A percentile compares a stretch with the other conserved stretches of the same genome.
Conservation (phyloP, 1,140 invertebrate genomes). For the Hylaeus anthracinus region DNA sequence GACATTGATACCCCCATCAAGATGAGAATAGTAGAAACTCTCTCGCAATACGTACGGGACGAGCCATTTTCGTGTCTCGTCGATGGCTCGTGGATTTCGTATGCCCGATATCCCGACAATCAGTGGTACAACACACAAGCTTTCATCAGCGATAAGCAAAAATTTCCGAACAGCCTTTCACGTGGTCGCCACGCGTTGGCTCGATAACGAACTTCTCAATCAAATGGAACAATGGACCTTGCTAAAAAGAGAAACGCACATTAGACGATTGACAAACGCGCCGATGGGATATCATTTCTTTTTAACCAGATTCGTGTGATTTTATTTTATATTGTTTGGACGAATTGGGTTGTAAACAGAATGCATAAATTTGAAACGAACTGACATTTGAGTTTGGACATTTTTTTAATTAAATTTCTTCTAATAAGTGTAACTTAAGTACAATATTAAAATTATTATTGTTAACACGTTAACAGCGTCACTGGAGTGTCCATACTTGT, state of each 20-base stretch:
- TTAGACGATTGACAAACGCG: too few species aligned
- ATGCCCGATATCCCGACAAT: neutral
- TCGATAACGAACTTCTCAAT: neutral
- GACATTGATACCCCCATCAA: neutral
- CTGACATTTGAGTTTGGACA: neutral
- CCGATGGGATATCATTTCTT: too few species aligned
- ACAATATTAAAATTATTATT: neutral
- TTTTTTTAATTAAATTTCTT: neutral
- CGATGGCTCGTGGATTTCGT: neutral
- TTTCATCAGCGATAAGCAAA: constrained; percentile 12
- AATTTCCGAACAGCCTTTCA: neutral
- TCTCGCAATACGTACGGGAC: neutral
- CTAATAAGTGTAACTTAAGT: neutral
- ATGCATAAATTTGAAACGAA: too few species aligned
- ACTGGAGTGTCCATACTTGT: neutral
- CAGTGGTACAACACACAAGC: constrained; percentile 20
- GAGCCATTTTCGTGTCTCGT: constrained; percentile 6
- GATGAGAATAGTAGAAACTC: constrained; percentile 1
- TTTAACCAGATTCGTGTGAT: too few species aligned
- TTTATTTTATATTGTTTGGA: too few species aligned
- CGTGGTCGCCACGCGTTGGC: neutral
- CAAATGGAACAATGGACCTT: neutral
- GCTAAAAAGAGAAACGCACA: neutral
- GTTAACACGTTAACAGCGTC: constrained; percentile 8
- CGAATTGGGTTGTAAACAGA: neutral